phyloP scores from a whole-genome alignment of 2,113 vertebrate species.

The Alosa alosa region DNA sequence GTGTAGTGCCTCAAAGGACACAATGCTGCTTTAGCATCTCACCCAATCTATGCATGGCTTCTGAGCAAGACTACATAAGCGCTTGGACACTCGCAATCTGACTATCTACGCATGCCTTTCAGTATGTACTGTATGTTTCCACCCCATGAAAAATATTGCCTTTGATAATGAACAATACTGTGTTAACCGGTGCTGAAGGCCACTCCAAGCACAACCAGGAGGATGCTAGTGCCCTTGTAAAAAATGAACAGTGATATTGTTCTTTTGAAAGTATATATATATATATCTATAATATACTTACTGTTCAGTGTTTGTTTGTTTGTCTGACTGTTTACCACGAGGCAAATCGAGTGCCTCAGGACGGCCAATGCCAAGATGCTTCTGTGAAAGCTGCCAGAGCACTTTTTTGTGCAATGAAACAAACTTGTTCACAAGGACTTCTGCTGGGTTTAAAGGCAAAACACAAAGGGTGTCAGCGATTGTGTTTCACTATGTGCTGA shows the following conservation, averaged over 20 bases:
- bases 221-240: slow-evolving; percentile 56
- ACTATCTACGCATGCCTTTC: slow-evolving; percentile 5
- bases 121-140: neutral
- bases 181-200: slow-evolving; percentile 55
- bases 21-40: neutral
- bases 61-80: neutral
- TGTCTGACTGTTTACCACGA: slow-evolving; percentile 46
- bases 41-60: neutral
- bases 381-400: slow-evolving; percentile 34
- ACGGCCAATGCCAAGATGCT: slow-evolving; percentile 50
- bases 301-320: slow-evolving; percentile 46
- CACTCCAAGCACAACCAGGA: slow-evolving; percentile 37
- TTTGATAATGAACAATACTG: slow-evolving; percentile 32
- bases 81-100: neutral
- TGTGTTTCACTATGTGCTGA: slow-evolving; percentile 52
- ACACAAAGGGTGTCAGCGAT: slow-evolving; percentile 38
- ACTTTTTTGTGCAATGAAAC: slow-evolving; percentile 50
- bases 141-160: slow-evolving; percentile 45
- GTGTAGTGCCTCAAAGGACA: neutral
- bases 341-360: slow-evolving; percentile 57
- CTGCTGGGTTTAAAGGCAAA: slow-evolving; percentile 39
- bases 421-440: slow-evolving; percentile 41
- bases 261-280: slow-evolving; percentile 50
- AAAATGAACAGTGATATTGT: slow-evolving; percentile 53
- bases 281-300: slow-evolving; percentile 29